Evolutionary conservation across 2,888 invertebrate genomes (phyloP).

Genomic region (Machimus atricapillus): DNA sequence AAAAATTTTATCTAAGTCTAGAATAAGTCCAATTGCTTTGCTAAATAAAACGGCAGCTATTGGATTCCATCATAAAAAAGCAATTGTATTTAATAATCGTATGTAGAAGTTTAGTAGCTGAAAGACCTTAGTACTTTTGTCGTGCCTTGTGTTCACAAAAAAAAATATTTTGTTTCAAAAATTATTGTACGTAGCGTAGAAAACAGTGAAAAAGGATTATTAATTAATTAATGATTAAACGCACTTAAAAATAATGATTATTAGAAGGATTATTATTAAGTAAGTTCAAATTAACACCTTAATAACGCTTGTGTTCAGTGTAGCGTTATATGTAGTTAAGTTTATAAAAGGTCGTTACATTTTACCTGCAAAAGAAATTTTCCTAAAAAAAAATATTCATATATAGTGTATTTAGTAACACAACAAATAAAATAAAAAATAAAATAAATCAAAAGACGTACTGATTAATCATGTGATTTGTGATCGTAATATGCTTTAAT

Average conservation of each 20-base stretch:
- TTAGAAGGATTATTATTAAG: background rate
- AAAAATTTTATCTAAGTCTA: background rate
- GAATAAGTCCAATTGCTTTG: background rate
- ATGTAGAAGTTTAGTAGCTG: background rate
- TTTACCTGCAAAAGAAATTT: background rate
- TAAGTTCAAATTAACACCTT: background rate
- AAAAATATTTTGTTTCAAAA: background rate
- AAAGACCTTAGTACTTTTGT: slow-evolving; percentile 5
- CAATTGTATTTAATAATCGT: background rate
- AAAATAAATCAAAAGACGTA: background rate
- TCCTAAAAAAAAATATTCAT: background rate
- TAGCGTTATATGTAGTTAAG: background rate
- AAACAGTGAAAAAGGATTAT: background rate
- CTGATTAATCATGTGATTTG: background rate
- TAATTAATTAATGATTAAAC: background rate
- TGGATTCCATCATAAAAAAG: background rate
- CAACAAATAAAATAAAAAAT: background rate
- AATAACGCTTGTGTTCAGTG: background rate
- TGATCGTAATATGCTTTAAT: background rate
- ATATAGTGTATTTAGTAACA: background rate
- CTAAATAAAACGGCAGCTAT: background rate
- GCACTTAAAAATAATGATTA: background rate
- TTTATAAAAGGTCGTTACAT: background rate
- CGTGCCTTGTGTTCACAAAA: background rate
- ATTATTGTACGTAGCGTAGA: background rate